Conservation (phyloP, 2,113 vertebrate genomes). For the Merops nubicus region DNA sequence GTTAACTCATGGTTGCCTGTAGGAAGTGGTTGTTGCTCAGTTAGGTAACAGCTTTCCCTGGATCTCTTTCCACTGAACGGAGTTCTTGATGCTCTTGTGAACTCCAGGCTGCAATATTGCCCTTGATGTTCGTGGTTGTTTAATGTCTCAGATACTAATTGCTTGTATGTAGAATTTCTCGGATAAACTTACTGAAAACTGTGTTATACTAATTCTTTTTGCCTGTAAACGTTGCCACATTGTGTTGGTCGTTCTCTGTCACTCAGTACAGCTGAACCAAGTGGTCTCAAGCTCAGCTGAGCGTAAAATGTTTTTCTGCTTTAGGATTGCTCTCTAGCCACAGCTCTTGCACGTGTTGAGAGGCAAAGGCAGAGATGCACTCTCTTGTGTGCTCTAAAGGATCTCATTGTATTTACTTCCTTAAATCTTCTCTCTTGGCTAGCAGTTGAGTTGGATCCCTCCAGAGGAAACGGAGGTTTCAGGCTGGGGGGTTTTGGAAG, state of each 20-base stretch:
- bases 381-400: background rate
- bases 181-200: background rate
- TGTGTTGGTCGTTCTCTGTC: background rate
- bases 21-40: background rate
- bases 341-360: background rate
- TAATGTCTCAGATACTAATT: background rate
- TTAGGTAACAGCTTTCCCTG: background rate
- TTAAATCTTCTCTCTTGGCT: background rate
- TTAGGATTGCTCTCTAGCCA: background rate
- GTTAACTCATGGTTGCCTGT: background rate
- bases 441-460: background rate
- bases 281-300: rapidly evolving
- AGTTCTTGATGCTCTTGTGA: background rate
- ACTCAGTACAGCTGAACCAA: background rate
- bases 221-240: rapidly evolving
- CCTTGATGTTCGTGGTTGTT: background rate
- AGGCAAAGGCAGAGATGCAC: background rate
- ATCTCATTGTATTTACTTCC: background rate
- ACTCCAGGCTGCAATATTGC: background rate
- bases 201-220: background rate
- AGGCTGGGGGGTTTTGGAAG: background rate
- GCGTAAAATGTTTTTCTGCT: background rate
- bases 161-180: background rate
- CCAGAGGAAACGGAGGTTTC: background rate
- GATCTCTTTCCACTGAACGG: background rate